phyloP scores from a whole-genome alignment of 2,113 vertebrate genomes.

The Carettochelys insculpta region DNA sequence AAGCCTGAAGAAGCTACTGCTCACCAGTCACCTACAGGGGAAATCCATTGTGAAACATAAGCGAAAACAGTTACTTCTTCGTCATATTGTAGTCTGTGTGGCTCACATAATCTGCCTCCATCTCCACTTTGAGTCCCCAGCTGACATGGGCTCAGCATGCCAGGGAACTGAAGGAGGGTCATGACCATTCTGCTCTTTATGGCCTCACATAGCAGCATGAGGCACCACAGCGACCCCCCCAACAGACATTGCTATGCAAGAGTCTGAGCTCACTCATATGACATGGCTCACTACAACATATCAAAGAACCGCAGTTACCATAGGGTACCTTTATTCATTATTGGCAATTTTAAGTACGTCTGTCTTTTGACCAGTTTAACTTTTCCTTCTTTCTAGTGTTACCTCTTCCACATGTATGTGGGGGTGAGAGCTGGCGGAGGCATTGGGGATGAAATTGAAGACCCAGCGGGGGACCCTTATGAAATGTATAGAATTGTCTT shows the following conservation, averaged over 20 bases:
- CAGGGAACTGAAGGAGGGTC: not conserved
- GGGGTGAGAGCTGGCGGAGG: conserved; percentile 96
- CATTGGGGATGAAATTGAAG: conserved; percentile 98
- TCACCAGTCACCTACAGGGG: not conserved
- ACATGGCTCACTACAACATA: not conserved
- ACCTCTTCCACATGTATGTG: conserved; percentile 98
- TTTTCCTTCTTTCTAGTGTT: conserved; percentile 81
- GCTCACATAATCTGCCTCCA: not conserved
- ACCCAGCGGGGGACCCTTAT: conserved; percentile 96
- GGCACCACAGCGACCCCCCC: not conserved
- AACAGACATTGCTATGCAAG: not conserved
- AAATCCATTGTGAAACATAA: not conserved
- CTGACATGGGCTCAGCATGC: not conserved
- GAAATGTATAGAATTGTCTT: conserved; percentile 98
- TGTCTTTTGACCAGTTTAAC: not conserved
- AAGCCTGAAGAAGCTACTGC: not conserved
- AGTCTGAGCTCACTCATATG: not conserved
- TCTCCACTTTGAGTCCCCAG: not conserved
- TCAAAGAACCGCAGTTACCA: not conserved
- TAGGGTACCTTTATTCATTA: not conserved
- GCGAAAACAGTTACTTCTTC: not conserved
- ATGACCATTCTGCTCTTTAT: not conserved
- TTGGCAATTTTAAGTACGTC: not conserved
- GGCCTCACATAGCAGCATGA: not conserved
- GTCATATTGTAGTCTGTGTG: not conserved